Evolutionary conservation across 2,113 vertebrate species (phyloP), one percentile per base, ranked within the genome.

Genomic region (Pyxicephalus adspersus): DNA sequence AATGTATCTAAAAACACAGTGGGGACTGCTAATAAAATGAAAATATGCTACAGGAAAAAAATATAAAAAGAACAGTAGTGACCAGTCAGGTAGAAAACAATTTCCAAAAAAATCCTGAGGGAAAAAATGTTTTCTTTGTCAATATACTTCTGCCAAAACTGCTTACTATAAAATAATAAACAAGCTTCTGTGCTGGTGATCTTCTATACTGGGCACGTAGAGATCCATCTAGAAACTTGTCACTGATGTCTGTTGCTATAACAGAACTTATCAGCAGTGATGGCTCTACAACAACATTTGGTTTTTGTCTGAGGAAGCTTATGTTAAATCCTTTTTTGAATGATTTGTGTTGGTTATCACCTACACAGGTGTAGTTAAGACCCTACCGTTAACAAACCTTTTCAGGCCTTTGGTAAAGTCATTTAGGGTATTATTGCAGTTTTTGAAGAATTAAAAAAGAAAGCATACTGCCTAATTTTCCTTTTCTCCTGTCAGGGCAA

Each of bases 1-100:
- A 88, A 88, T 90, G 87, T 77, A 88, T 86, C 4, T 84, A 83
- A 84, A 34, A 84, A 31, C 23, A 64, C 60, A 73, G 45, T 83
- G n/a, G 67, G 61, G 72, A 86, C 83, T 83, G 60, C 65, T 67
- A 86, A 77, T 16, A 61, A 20, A 81, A 29, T 63, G 83, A 84
- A 88, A 90, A 67, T 74, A 83, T 17, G 73, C 34, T 74, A 73
- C 77, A 45, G 68, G 77, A 38, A 80, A 45, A 0, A 0, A 83
- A 16, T 51, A 58, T 29, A 34, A 83, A 31, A 66, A 29, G 2
- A 52, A 72, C 84, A 78, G 28, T 19, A 64, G 50, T 65, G 68
- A 81, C 68, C 70, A 81, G 68, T 52, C 68, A 81, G 79, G 79
- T 81, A 81, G 79, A 81, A 79, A 81, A 81, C 79, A 74, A 81